Conservation (phyloP, 2,797 vertebrate species). For the Podargus strigoides region DNA sequence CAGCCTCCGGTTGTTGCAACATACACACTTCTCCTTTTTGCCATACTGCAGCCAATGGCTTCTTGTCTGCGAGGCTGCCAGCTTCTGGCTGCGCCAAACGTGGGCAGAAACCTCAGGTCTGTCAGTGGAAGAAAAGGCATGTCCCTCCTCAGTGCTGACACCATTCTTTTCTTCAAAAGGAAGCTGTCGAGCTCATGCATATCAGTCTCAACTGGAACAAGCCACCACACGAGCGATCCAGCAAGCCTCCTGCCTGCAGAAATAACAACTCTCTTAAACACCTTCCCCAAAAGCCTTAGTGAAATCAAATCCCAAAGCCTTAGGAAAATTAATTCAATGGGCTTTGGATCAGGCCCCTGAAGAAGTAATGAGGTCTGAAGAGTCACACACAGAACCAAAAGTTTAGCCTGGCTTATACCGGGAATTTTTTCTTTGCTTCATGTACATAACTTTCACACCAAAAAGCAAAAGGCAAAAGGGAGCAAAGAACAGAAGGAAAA, state of each 20-base stretch:
- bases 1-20: neutral
- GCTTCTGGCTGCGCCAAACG: neutral
- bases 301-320: no score
- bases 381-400: neutral
- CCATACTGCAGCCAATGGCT: fast-evolving
- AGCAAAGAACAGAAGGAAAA: neutral
- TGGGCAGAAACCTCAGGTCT: neutral
- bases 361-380: neutral
- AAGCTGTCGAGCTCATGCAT: neutral
- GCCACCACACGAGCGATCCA: neutral
- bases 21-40: fast-evolving
- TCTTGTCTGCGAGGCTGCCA: neutral
- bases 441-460: fast-evolving
- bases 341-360: fast-evolving
- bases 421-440: neutral
- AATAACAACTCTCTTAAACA: neutral
- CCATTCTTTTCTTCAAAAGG: neutral
- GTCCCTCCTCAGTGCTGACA: neutral
- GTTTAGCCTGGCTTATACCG: fast-evolving
- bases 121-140: neutral
- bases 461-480: neutral
- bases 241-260: neutral
- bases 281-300: neutral
- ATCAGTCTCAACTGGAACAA: neutral
- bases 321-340: neutral